A percentile compares a stretch with the other conserved stretches of the same genome.
phyloP scores from a whole-genome alignment of 2,797 vertebrate species.

The Pipistrellus pipistrellus region DNA sequence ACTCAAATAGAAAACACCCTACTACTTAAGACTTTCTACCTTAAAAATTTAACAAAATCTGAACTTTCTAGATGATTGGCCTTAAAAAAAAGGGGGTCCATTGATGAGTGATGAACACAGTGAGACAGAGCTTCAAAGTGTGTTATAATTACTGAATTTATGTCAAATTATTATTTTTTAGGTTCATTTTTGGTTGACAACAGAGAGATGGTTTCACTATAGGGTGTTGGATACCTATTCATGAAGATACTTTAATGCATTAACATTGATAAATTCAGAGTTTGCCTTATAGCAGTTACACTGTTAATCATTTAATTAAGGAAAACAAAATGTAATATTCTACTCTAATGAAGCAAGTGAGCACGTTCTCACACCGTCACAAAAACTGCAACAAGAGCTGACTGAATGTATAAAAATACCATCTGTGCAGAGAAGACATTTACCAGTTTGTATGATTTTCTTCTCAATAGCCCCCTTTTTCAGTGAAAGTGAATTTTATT shows the following conservation, averaged over 20 bases:
- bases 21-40: not conserved
- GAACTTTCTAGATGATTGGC: not conserved
- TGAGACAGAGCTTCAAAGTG: not conserved
- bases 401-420: constrained; percentile 69
- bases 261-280: not conserved
- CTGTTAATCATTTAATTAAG: constrained; percentile 46
- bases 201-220: not conserved
- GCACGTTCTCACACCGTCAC: not conserved
- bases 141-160: not conserved
- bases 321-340: not conserved
- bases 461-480: constrained; percentile 78
- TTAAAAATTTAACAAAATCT: not conserved
- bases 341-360: constrained; percentile 58
- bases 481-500: constrained; percentile 81
- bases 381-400: constrained; percentile 60
- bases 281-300: not conserved
- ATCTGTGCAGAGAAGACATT: constrained; percentile 74
- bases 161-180: not conserved
- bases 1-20: not conserved
- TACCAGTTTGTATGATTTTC: constrained; percentile 76
- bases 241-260: not conserved
- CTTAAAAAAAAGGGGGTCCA: not conserved
- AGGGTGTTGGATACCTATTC: not conserved
- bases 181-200: not conserved
- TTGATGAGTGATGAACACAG: not conserved